A percentile compares a stretch with the other conserved stretches of the same genome.
phyloP scores from a whole-genome alignment of 1,140 invertebrate genomes.

The Drosophila tristis region DNA sequence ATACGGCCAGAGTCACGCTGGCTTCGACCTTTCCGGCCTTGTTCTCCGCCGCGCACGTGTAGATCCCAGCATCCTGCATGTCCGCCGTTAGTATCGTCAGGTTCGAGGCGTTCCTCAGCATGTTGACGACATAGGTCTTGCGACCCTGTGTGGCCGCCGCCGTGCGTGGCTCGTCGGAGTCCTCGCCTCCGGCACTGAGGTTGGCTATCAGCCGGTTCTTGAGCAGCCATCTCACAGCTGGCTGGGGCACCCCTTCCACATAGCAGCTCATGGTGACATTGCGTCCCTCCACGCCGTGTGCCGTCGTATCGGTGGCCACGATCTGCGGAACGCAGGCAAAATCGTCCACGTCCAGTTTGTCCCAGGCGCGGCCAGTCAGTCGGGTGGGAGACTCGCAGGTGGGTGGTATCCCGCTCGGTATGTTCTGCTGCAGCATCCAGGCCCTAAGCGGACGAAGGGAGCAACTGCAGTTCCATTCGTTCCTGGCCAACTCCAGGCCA shows the following conservation, averaged over 20 bases:
- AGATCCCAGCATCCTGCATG: constrained; percentile 89
- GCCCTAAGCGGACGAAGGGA: constrained; percentile 88
- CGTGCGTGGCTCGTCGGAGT: constrained; percentile 58
- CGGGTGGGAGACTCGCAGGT: constrained; percentile 88
- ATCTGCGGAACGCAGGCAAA: constrained; percentile 91
- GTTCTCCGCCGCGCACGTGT: constrained; percentile 91
- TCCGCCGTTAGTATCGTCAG: constrained; percentile 89
- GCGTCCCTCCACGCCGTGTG: constrained; percentile 87
- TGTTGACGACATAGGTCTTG: constrained; percentile 85
- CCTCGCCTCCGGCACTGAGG: constrained; percentile 63
- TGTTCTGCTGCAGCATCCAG: constrained; percentile 91
- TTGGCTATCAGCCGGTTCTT: constrained; percentile 82
- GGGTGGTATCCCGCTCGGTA: constrained; percentile 89
- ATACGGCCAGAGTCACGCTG: constrained; percentile 89
- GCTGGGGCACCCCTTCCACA: constrained; percentile 89
- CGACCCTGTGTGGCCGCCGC: constrained; percentile 82
- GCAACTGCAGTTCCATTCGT: constrained; percentile 94
- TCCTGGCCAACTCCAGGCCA: constrained; percentile 89
- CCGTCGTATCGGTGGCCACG: constrained; percentile 85
- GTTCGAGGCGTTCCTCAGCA: constrained; percentile 86
- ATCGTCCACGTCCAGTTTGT: constrained; percentile 90
- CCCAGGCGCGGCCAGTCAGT: constrained; percentile 88
- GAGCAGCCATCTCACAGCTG: constrained; percentile 86
- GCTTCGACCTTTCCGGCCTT: constrained; percentile 90
- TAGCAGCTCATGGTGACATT: constrained; percentile 91